Evolutionary conservation across 2,888 invertebrate genomes (phyloP), one percentile per base, ranked within the genome.

Genomic region (Amphiduros pacificus): DNA sequence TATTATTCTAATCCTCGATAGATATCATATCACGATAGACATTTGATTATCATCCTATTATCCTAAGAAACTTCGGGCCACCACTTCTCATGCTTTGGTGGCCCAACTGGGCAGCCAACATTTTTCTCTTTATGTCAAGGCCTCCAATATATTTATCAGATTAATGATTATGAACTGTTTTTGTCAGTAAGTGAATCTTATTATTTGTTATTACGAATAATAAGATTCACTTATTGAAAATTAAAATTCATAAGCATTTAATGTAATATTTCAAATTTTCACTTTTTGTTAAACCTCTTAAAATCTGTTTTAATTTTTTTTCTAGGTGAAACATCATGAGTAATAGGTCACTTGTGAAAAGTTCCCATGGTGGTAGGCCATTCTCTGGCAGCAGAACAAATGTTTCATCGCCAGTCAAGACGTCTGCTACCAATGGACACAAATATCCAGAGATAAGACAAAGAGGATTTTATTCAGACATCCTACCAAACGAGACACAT

Each of bases 401-500:
- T 6, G 31, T 63, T 1, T 60, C 52, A 5, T 69, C 67, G 22
- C 55, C 66, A 20, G 51, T 61, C 14, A 66, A 62, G 44, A 61
- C 67, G 9, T 27, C 44, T n/a, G 44, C 44, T 27, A 17, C 17
- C 28, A 55, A 61, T 55, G 74, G 73, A 26, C 70, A 75, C 55
- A 69, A 68, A 22, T 82, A 82, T 64, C 82, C 81, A 27, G 78
- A 77, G 61, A 79, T 82, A 31, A 78, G 78, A 70, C 80, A 82
- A 66, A 66, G 80, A 64, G 82, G 82, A 32, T 82, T 68, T 66
- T 82, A 82, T 64, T 82, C 82, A 2, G 82, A 82, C 69, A 75
- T 79, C 40, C 69, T 80, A 29, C 72, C 71, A 40, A 52, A 68
- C 48, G 74, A 57, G n/a, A 72, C 73, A 24, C 63, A 66, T 53